Conservation (phyloP, 2,888 invertebrate genomes). For the Venusia cambrica region DNA sequence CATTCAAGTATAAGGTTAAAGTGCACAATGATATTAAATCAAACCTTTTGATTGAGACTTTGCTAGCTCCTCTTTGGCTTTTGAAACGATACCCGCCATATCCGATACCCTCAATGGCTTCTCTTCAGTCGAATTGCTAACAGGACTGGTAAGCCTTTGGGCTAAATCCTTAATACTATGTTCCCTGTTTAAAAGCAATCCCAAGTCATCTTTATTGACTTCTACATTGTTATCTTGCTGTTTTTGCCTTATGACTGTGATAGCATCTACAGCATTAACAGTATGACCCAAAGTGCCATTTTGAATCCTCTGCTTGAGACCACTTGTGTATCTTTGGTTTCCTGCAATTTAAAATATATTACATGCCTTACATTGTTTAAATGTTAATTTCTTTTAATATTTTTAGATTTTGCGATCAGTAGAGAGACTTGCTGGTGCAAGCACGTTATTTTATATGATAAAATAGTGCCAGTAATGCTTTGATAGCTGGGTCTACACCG, state of each 20-base stretch:
- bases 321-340: slow-evolving; percentile 79
- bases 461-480: no score
- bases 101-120: slow-evolving; percentile 87
- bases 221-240: slow-evolving; percentile 81
- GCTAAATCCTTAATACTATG: slow-evolving; percentile 94
- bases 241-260: slow-evolving; percentile 71
- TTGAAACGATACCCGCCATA: slow-evolving; percentile 94
- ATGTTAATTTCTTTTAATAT: no score
- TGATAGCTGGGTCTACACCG: no score
- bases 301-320: slow-evolving; percentile 81
- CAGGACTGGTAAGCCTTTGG: slow-evolving; percentile 89
- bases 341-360: slow-evolving; percentile 49
- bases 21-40: no score
- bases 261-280: slow-evolving; percentile 67
- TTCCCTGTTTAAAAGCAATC: slow-evolving; percentile 88
- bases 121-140: slow-evolving; percentile 79
- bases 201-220: slow-evolving; percentile 76
- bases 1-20: no score
- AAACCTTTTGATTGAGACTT: slow-evolving; percentile 91
- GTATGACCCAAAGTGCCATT: slow-evolving; percentile 80
- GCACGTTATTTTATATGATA: no score
- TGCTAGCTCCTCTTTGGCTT: slow-evolving; percentile 95
- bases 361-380: no score
- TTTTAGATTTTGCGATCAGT: no score
- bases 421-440: no score